A percentile compares a stretch with the other conserved stretches of the same genome.
Evolutionary conservation across 2,888 invertebrate genomes (phyloP).

Genomic region (Camptogramma bilineatum): DNA sequence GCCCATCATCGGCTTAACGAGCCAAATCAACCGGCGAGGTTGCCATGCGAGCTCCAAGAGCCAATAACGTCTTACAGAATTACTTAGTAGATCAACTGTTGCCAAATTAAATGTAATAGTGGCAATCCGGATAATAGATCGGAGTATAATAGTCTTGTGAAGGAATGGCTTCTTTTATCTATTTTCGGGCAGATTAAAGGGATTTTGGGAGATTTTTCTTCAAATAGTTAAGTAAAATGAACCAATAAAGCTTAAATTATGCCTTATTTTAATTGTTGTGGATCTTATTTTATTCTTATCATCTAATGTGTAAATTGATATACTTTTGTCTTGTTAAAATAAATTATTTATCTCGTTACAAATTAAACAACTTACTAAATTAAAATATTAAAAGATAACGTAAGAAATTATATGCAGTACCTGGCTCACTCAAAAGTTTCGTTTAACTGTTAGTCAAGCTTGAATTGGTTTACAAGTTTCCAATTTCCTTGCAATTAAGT

Average conservation of each 20-base stretch:
- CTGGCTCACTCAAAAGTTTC: not conserved
- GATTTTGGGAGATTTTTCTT: not conserved
- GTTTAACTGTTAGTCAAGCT: not conserved
- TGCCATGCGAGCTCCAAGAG: constrained; percentile 44
- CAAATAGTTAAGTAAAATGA: not conserved
- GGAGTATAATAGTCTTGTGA: constrained; percentile 10
- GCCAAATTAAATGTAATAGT: constrained; percentile 22
- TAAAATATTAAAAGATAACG: not conserved
- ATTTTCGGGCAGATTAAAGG: not conserved
- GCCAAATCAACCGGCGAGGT: constrained; percentile 45
- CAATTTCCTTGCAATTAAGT: constrained; percentile 2
- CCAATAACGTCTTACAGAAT: constrained; percentile 51
- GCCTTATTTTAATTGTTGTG: too few relatives aligned
- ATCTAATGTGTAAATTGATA: too few relatives aligned
- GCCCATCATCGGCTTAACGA: constrained; percentile 42
- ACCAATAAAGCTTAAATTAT: too few relatives aligned
- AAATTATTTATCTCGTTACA: not conserved
- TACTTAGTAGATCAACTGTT: constrained; percentile 39
- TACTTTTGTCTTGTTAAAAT: too few relatives aligned
- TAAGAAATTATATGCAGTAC: not conserved
- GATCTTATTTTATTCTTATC: too few relatives aligned
- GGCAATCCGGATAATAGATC: constrained; percentile 15
- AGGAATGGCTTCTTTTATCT: not conserved
- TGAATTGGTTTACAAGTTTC: not conserved
- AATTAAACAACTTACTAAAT: not conserved